phyloP scores from a whole-genome alignment of 2,888 invertebrate species.

The Lamproptera curius region DNA sequence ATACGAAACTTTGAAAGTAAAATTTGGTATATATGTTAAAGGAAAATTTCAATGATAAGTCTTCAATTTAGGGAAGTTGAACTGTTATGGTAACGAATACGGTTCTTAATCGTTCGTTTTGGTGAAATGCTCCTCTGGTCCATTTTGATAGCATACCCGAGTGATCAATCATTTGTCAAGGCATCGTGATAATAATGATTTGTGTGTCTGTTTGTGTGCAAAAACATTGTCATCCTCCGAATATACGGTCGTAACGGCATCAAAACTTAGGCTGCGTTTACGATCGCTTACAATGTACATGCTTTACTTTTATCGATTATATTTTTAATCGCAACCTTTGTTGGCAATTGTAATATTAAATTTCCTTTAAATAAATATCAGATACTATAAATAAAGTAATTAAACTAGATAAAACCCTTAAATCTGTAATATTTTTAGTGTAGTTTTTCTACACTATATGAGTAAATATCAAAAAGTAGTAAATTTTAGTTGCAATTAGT shows the following conservation, averaged over 20 bases:
- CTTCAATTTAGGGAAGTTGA: conserved; percentile 3
- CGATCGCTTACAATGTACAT: too few relatives aligned
- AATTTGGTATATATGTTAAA: conserved; percentile 9
- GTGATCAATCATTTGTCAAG: conserved; percentile 42
- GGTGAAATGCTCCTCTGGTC: conserved; percentile 26
- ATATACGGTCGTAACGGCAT: not conserved
- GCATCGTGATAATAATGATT: conserved; percentile 39
- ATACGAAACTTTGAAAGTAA: conserved; percentile 1
- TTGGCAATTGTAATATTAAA: too few relatives aligned
- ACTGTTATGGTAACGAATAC: conserved; percentile 15
- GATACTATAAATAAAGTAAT: too few relatives aligned
- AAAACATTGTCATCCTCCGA: conserved; percentile 31
- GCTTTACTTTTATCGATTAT: too few relatives aligned
- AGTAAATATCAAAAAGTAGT: too few relatives aligned
- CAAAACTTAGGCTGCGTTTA: not conserved
- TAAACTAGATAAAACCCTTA: too few relatives aligned
- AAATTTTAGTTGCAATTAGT: too few relatives aligned
- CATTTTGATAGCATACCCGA: conserved; percentile 33
- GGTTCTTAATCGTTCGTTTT: conserved; percentile 17
- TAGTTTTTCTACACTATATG: too few relatives aligned
- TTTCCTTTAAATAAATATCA: too few relatives aligned
- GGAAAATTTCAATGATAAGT: not conserved
- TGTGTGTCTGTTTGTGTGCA: conserved; percentile 37
- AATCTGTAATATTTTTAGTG: too few relatives aligned
- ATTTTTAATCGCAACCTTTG: too few relatives aligned